Percentiles rank a stretch among this genome's conserved stretches.
These are phyloP conservation scores for Catocala fraxini DNA, from an alignment of 2,888 invertebrate species.

Conservation along the genomic window DNA sequence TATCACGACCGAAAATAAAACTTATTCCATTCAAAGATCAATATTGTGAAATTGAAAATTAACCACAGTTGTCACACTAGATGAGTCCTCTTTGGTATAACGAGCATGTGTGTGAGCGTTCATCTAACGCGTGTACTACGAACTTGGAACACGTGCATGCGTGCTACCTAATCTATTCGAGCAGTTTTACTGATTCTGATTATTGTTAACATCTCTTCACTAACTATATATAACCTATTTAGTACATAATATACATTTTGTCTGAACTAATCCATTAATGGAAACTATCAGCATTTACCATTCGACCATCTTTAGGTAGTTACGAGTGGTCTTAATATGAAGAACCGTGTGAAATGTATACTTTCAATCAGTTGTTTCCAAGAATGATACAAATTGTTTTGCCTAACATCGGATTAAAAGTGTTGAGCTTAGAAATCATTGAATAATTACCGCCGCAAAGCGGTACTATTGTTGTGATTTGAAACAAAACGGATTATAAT, in stretches of 20 bases:
- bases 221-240: neutral
- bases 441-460: slow-evolving; percentile 1
- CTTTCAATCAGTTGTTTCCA: neutral
- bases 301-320: no score
- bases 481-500: slow-evolving; percentile 4
- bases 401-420: slow-evolving; percentile 3
- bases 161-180: no score
- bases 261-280: no score
- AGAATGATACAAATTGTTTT: slow-evolving; percentile 10
- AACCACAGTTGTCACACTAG: slow-evolving; percentile 25
- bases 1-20: slow-evolving; percentile 74
- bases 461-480: slow-evolving; percentile 11
- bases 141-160: no score
- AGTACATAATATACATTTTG: neutral
- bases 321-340: neutral
- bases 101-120: neutral
- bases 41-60: slow-evolving; percentile 58
- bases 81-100: slow-evolving; percentile 21
- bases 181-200: no score
- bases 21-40: slow-evolving; percentile 52
- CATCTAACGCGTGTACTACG: no score
- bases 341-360: slow-evolving; percentile 5
- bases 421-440: slow-evolving; percentile 4
- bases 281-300: no score
- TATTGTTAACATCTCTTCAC: neutral